These are phyloP conservation scores for Tridacna crocea DNA, from an alignment of 2,888 invertebrate species.

Conservation along the genomic window DNA sequence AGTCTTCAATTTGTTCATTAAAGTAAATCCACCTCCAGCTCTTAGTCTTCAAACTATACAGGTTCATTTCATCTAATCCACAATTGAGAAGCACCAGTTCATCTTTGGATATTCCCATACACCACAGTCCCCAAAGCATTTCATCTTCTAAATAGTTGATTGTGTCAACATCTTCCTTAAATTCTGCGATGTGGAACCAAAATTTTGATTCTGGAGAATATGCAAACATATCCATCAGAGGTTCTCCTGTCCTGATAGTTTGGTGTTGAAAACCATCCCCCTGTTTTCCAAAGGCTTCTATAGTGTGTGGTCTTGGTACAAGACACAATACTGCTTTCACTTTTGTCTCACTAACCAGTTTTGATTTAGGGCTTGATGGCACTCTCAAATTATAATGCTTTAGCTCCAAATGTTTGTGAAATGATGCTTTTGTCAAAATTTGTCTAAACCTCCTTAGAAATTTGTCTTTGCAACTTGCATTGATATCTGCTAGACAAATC, in stretches of 20 bases:
- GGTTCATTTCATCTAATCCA: conserved; percentile 39
- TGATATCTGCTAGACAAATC: conserved; percentile 14
- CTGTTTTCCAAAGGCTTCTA: conserved; percentile 27
- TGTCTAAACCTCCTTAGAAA: conserved; percentile 33
- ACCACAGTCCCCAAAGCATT: conserved; percentile 22
- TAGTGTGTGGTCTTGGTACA: conserved; percentile 46
- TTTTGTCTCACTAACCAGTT: conserved; percentile 3
- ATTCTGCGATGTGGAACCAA: conserved; percentile 47
- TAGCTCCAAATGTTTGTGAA: conserved; percentile 4
- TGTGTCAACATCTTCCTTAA: conserved; percentile 28
- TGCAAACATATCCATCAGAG: conserved; percentile 48
- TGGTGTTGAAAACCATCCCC: not conserved
- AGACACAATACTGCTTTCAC: conserved; percentile 47
- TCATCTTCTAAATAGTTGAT: conserved; percentile 8
- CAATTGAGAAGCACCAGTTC: conserved; percentile 41
- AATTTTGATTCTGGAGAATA: conserved; percentile 42
- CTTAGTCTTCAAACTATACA: conserved; percentile 38
- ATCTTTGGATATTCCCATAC: conserved; percentile 37
- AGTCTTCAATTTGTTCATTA: conserved; percentile 15
- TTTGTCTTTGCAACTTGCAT: conserved; percentile 21
- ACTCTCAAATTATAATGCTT: conserved; percentile 26
- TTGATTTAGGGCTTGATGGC: conserved; percentile 4
- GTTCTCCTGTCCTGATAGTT: conserved; percentile 8
- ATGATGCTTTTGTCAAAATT: conserved; percentile 17
- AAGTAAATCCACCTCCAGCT: conserved; percentile 29